phyloP scores from a whole-genome alignment of 2,113 vertebrate species.

The Mastomys coucha region DNA sequence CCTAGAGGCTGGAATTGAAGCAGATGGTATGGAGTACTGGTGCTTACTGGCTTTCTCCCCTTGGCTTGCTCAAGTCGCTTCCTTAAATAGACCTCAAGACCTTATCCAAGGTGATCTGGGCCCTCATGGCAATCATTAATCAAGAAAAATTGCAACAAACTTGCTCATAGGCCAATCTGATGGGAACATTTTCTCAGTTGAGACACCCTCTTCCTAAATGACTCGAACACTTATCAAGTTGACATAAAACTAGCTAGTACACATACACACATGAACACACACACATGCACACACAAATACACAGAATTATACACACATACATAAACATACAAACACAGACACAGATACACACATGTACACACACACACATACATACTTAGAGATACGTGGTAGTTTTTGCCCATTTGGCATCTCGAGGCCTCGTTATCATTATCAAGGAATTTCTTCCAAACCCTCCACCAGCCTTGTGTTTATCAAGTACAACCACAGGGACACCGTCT shows the following conservation, averaged over 20 bases:
- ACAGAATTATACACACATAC: not conserved
- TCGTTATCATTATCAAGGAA: not conserved
- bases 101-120: not conserved
- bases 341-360: not conserved
- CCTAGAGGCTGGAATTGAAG: not conserved
- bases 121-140: not conserved
- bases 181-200: not conserved
- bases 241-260: not conserved
- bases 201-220: not conserved
- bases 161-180: not conserved
- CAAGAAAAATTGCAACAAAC: not conserved
- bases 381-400: not conserved
- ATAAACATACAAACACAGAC: not conserved
- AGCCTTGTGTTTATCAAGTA: not conserved
- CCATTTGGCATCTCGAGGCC: not conserved
- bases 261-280: not conserved
- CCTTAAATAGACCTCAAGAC: not conserved
- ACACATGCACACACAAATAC: not conserved
- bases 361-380: not conserved
- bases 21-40: not conserved
- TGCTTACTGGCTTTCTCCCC: not conserved
- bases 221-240: not conserved
- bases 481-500: not conserved
- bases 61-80: not conserved
- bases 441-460: not conserved